phyloP scores from a whole-genome alignment of 2,113 vertebrate genomes.

The Orthonyx spaldingii region DNA sequence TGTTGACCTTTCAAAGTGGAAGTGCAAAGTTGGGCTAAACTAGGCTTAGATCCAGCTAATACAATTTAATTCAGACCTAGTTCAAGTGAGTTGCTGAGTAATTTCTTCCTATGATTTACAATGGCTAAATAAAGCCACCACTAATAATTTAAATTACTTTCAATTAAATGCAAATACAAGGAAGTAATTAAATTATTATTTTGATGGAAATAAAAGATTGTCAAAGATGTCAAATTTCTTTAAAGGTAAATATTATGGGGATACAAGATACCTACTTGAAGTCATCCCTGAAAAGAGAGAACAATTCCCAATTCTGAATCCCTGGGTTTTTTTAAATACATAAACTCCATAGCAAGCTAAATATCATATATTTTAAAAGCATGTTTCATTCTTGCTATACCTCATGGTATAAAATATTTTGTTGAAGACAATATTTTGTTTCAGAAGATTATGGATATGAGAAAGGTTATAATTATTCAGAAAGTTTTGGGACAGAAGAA shows the following conservation, averaged over 20 bases:
- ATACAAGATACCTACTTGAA: neutral
- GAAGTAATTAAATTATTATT: constrained; percentile 6
- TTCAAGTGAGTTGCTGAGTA: neutral
- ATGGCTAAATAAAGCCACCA: neutral
- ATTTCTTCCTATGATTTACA: neutral
- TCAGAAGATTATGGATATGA: neutral
- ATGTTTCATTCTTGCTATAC: neutral
- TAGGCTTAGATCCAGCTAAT: neutral
- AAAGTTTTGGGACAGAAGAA: neutral
- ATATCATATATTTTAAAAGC: neutral
- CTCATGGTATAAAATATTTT: neutral
- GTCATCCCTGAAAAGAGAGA: neutral
- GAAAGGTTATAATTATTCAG: neutral
- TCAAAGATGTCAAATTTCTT: neutral
- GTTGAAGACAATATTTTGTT: neutral
- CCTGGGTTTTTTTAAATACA: neutral
- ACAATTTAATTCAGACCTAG: neutral
- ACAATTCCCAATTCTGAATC: neutral
- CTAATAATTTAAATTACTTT: neutral
- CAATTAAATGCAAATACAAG: neutral
- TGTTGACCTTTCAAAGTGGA: neutral
- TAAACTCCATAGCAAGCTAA: neutral
- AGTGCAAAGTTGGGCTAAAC: neutral
- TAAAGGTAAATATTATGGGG: neutral
- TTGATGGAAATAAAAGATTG: neutral